A percentile compares a stretch with the other conserved stretches of the same genome.
Evolutionary conservation across 2,797 vertebrate species (phyloP).

Genomic region (Xyrichtys novacula): DNA sequence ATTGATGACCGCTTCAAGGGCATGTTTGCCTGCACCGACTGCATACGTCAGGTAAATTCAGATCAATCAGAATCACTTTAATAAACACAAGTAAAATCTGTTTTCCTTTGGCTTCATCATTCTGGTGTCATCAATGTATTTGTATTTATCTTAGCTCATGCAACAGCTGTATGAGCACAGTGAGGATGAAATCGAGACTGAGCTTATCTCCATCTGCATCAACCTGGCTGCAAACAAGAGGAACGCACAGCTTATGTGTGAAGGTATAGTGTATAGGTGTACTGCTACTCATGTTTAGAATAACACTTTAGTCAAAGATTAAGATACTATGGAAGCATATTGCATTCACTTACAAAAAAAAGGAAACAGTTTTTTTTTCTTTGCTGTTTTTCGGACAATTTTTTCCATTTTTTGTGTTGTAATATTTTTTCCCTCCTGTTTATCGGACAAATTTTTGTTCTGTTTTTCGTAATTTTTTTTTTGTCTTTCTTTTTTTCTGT

Average conservation of each 20-base stretch:
- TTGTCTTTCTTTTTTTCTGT: too few species aligned
- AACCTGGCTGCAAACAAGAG: constrained; percentile 97
- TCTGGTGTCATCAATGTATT: neutral
- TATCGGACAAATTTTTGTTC: too few species aligned
- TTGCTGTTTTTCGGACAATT: too few species aligned
- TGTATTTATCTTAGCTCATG: constrained; percentile 86
- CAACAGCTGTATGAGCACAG: constrained; percentile 94
- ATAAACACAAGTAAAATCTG: neutral
- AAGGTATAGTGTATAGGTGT: constrained; percentile 91
- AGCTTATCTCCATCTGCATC: constrained; percentile 96
- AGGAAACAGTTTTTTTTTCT: too few species aligned
- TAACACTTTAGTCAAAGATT: too few species aligned
- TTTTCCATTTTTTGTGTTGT: too few species aligned
- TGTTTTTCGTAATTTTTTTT: too few species aligned
- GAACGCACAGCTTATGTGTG: constrained; percentile 95
- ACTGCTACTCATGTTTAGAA: too few species aligned
- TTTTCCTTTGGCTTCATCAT: neutral
- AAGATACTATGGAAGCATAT: too few species aligned
- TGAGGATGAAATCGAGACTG: constrained; percentile 90
- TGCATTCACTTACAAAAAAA: too few species aligned
- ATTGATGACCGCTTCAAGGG: constrained; percentile 95
- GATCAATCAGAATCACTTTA: too few species aligned
- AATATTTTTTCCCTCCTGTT: too few species aligned
- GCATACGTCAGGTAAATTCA: constrained; percentile 91
- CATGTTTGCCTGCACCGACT: constrained; percentile 96